phyloP scores from a whole-genome alignment of 2,888 invertebrate genomes.

The Eupithecia subumbrata region DNA sequence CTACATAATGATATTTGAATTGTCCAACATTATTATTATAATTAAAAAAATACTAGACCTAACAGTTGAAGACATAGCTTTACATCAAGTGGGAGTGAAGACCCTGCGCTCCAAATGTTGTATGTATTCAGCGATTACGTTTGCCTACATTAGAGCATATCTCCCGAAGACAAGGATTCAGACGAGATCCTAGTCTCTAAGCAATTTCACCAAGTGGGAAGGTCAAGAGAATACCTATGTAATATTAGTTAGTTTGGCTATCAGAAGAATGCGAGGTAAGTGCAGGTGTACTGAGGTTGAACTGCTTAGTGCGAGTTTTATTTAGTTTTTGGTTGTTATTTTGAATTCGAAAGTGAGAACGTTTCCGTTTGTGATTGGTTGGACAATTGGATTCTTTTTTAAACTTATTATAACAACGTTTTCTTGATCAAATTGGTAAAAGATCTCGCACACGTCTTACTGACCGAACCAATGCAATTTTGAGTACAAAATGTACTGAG shows the following conservation, averaged over 20 bases:
- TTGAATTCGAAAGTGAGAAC: not conserved
- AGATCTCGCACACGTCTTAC: not conserved
- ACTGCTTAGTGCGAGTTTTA: not conserved
- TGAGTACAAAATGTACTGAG: too few species aligned
- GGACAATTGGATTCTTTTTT: not conserved
- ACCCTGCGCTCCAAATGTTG: constrained; percentile 65
- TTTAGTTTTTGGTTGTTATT: not conserved
- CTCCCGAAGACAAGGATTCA: constrained; percentile 47
- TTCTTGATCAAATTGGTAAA: not conserved
- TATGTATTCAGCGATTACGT: constrained; percentile 61
- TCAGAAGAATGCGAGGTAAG: constrained; percentile 24
- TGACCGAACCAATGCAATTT: not conserved
- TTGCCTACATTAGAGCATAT: constrained; percentile 53
- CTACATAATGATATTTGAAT: too few species aligned
- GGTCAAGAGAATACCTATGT: constrained; percentile 60
- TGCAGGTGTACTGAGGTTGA: constrained; percentile 33
- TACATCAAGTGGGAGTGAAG: constrained; percentile 59
- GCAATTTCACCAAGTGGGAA: constrained; percentile 69
- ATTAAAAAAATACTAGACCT: not conserved
- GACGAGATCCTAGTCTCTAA: constrained; percentile 59
- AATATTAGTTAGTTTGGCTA: constrained; percentile 49
- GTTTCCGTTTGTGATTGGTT: not conserved
- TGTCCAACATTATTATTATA: too few species aligned
- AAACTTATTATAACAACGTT: too few species aligned
- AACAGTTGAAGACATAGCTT: constrained; percentile 37